phyloP scores from a whole-genome alignment of 2,888 invertebrate genomes.

The Rhagonycha fulva region DNA sequence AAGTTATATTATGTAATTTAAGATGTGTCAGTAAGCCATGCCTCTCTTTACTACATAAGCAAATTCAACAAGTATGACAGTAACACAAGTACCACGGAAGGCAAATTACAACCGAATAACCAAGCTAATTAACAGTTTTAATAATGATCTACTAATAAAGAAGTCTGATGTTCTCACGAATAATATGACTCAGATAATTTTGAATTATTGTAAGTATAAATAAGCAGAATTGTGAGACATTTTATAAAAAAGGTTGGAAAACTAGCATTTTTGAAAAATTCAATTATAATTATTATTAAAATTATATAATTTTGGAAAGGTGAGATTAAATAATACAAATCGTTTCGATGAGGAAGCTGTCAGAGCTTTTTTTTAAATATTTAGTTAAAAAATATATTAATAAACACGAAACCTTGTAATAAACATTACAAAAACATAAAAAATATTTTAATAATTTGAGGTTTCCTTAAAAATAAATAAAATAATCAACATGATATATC shows the following conservation, averaged over 20 bases:
- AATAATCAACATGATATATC: background rate
- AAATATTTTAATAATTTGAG: background rate
- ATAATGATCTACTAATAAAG: constrained; percentile 55
- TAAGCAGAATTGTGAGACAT: constrained; percentile 19
- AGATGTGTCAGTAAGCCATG: background rate
- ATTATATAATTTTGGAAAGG: too few species aligned
- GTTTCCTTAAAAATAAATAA: background rate
- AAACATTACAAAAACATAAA: background rate
- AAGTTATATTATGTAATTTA: constrained; percentile 12
- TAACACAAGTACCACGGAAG: constrained; percentile 12
- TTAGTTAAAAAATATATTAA: background rate
- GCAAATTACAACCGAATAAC: constrained; percentile 16
- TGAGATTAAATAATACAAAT: too few species aligned
- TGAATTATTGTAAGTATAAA: constrained; percentile 29
- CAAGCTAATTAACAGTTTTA: constrained; percentile 49
- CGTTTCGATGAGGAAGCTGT: background rate
- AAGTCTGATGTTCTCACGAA: constrained; percentile 51
- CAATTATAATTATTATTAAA: too few species aligned
- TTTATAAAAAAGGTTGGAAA: background rate
- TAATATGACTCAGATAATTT: constrained; percentile 32
- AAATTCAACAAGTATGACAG: constrained; percentile 8
- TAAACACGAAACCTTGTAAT: background rate
- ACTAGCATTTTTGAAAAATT: too few species aligned
- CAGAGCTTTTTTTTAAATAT: background rate
- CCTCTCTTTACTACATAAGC: constrained; percentile 4